Conservation (phyloP, 2,888 invertebrate species). For the Dryobota labecula region DNA sequence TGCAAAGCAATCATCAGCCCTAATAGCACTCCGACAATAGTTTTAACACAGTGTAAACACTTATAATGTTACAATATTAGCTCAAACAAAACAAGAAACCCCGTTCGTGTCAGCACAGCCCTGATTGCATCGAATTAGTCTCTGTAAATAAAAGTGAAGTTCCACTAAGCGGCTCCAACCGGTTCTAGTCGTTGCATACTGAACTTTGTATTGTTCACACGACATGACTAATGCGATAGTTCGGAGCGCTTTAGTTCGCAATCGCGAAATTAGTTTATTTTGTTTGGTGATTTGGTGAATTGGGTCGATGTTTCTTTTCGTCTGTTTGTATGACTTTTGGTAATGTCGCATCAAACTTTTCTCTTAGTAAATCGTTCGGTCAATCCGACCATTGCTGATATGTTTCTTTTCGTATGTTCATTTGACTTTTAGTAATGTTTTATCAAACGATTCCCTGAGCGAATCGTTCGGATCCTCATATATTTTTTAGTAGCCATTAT, state of each 20-base stretch:
- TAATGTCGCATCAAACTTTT: neutral
- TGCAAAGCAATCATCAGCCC: neutral
- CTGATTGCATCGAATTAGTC: slow-evolving; percentile 64
- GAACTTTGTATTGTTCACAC: slow-evolving; percentile 63
- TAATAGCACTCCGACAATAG: neutral
- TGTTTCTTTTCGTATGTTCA: slow-evolving; percentile 7
- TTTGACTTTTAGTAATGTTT: neutral
- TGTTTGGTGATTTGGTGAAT: neutral
- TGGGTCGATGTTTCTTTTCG: slow-evolving; percentile 25
- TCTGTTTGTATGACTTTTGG: neutral
- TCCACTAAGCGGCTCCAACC: slow-evolving; percentile 61
- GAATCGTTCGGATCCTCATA: neutral
- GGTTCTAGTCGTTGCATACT: slow-evolving; percentile 56
- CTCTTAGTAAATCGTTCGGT: neutral
- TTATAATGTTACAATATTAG: slow-evolving; percentile 16
- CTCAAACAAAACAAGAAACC: slow-evolving; percentile 14
- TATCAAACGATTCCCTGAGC: neutral
- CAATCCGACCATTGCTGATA: neutral
- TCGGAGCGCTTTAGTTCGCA: slow-evolving; percentile 17
- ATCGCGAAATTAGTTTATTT: slow-evolving; percentile 25
- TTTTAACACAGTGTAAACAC: slow-evolving; percentile 5
- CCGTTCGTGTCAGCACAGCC: slow-evolving; percentile 47
- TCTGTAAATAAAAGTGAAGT: slow-evolving; percentile 67
- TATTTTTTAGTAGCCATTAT: too few species aligned
- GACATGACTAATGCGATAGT: slow-evolving; percentile 48